A percentile compares a stretch with the other conserved stretches of the same genome.
Evolutionary conservation across 2,113 vertebrate genomes (phyloP).

Genomic region (Elgaria multicarinata): DNA sequence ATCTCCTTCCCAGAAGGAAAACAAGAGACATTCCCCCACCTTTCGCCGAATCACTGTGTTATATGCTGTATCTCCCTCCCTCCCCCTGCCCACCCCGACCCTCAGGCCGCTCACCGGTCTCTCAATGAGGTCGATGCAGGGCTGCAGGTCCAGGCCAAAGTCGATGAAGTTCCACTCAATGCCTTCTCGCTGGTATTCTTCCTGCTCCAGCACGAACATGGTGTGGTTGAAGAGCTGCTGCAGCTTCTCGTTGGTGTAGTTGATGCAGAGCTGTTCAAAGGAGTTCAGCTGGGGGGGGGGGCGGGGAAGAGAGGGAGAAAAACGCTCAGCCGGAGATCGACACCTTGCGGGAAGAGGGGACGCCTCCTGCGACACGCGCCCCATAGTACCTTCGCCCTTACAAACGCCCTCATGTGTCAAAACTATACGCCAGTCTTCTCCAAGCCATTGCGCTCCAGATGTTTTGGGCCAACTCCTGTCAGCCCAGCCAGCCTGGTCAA

Average conservation of each 20-base stretch:
- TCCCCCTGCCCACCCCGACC: too few species aligned
- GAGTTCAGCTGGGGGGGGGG: slow-evolving; percentile 83
- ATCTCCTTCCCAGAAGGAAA: neutral
- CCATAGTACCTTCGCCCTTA: neutral
- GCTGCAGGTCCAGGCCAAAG: slow-evolving; percentile 89
- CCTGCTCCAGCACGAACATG: slow-evolving; percentile 92
- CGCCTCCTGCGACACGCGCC: too few species aligned
- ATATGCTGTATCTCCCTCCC: too few species aligned
- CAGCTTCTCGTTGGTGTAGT: slow-evolving; percentile 91
- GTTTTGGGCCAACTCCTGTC: too few species aligned
- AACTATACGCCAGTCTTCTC: neutral
- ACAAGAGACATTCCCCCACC: rapidly evolving
- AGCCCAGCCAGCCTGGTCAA: too few species aligned
- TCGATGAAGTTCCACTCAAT: slow-evolving; percentile 93
- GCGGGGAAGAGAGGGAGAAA: neutral
- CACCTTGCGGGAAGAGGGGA: neutral
- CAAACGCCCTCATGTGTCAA: neutral
- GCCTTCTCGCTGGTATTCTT: slow-evolving; percentile 90
- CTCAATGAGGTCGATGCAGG: slow-evolving; percentile 91
- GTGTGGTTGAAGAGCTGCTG: slow-evolving; percentile 95
- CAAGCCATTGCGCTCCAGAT: too few species aligned
- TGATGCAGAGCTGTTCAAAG: slow-evolving; percentile 92
- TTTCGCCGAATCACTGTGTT: too few species aligned
- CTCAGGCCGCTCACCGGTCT: slow-evolving; percentile 76
- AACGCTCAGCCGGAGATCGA: neutral